Evolutionary conservation across 2,888 invertebrate species (phyloP), one percentile per base, ranked within the genome.

Genomic region (Lepidocyrtoides sp.): DNA sequence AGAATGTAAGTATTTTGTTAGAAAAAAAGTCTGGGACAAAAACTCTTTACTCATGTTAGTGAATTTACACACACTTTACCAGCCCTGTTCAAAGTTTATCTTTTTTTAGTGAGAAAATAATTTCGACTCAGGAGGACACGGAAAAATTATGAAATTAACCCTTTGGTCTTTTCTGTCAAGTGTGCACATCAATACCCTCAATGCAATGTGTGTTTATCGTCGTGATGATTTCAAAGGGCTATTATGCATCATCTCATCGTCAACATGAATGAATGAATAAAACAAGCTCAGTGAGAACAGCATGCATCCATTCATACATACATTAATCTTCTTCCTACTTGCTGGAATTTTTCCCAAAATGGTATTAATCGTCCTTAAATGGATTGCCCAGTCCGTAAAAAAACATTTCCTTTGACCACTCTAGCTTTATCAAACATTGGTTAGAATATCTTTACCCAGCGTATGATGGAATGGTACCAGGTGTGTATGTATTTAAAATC

Each of bases 291-390:
- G n/a, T n/a, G 10, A 2, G 14, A 63, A 63, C 63, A 63, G 36
- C 72, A 36, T 32, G 69, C 69, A 2, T 63, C 12, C n/a, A 4
- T 36, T 36, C 72, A 36, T 32, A 36, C 69, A 2, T 63, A 29
- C n/a, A 4, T 36, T 36, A 36, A 7, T 60, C 23, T 23, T 44
- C 41, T 3, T 66, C 32, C 41, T n/a, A 29, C 48, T 29, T 26
- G 17, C 48, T 75, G 75, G 75, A 75, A 44, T 82, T 82, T 81
- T 29, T 82, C 54, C 63, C 44, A 32, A 82, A 63, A 63, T 60
- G 54, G 77, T 29, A 23, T 4, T 36, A 69, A 69, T 36, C 36
- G 17, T 81, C 88, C 87, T 87, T 79, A 87, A 88, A 88, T 82
- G 82, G 88, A n/a, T n/a, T n/a, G n/a, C n/a, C 36, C 23, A 69